Conservation (phyloP, 2,888 invertebrate species). For the Margaritifera margaritifera region DNA sequence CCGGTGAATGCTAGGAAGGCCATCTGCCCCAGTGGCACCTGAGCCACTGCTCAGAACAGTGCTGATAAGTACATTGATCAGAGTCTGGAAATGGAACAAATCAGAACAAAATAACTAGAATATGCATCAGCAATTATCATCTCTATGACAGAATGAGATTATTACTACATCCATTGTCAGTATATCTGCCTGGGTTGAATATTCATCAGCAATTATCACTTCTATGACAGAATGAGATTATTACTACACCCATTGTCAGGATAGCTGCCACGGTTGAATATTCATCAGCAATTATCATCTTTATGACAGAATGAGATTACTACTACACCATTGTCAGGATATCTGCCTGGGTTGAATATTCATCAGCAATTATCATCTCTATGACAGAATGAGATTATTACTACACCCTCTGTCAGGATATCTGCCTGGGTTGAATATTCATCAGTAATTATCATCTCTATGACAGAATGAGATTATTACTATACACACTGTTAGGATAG, state of each 20-base stretch:
- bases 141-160: not conserved
- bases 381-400: not conserved
- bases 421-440: not conserved
- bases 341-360: not conserved
- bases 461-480: not conserved
- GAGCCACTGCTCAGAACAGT: conserved; percentile 82
- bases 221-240: not conserved
- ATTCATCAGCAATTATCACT: not conserved
- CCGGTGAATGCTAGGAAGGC: conserved; percentile 61
- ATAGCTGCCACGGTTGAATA: not conserved
- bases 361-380: not conserved
- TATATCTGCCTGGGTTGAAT: not conserved
- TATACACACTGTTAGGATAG: no score
- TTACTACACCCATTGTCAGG: no score
- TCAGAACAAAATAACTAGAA: conserved; percentile 2
- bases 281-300: not conserved
- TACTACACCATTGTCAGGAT: no score
- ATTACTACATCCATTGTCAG: not conserved
- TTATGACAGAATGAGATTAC: not conserved
- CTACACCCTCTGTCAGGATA: no score
- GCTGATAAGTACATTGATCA: conserved; percentile 76
- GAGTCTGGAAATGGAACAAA: conserved; percentile 72
- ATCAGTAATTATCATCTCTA: not conserved
- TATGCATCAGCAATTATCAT: not conserved
- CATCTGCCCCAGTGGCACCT: conserved; percentile 49